Evolutionary conservation across 1,140 invertebrate species (phyloP), one percentile per base, ranked within the genome.

Genomic region (Vanessa tameamea): DNA sequence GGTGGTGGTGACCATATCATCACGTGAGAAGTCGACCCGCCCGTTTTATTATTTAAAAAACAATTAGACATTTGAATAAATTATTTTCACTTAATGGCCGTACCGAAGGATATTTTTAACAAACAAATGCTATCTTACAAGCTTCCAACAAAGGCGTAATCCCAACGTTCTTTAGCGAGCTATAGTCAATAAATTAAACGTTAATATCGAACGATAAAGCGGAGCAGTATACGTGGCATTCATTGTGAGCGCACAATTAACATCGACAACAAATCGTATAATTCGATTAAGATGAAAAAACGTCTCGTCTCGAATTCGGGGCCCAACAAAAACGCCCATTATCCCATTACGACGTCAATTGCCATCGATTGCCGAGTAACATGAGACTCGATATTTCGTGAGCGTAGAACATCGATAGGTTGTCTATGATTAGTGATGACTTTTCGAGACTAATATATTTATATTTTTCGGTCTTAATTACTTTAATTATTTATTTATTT

Each of bases 311-410:
- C 75, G 72, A 59, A 53, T 72, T 67, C 75, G 48, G 53, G 69
- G 74, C 67, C 77, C 80, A 81, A 81, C 80, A 85, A 83, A 85
- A 81, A 79, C 73, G 73, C 75, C 82, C 76, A 82, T 81, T 81
- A 83, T 86, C 74, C 77, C 77, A 85, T 87, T 78, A 84, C 72
- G 55, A 66, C 84, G 84, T 86, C 87, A 84, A 88, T 87, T 86
- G 82, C 69, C 81, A 79, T 81, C 79, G 85, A 86, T 87, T 84
- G 74, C 47, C n/a, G 48, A 20, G 81, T 78, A 84, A 86, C 67
- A 26, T 72, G 84, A 87, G 80, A 84, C 83, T 76, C 64, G 59
- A 73, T 64, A 53, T 70, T 78, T 74, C 78, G 73, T 76, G 68
- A 70, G 51, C 66, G 63, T 43, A 43, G 3, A 75, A 43, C 67